Evolutionary conservation across 2,888 invertebrate species (phyloP), one percentile per base, ranked within the genome.

Genomic region (Hyposoter dolosus): DNA sequence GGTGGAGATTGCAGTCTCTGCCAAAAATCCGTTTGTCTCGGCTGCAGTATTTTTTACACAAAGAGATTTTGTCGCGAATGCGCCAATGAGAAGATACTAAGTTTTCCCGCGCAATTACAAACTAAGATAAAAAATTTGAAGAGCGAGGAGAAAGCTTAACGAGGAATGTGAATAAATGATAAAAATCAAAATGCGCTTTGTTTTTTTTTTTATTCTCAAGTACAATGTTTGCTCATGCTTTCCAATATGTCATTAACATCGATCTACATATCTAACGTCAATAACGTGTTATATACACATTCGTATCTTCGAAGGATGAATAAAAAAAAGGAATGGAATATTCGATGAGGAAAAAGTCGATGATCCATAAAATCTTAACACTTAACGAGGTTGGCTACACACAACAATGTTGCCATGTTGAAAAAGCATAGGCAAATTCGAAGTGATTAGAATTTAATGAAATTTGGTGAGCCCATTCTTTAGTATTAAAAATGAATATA

Each of bases 21-120:
- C 94, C 93, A 95, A 3, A 95, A 95, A 90, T 90, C 95, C 85
- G 96, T 98, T 6, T 98, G 98, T 93, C 96, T 97, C 90, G 96
- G 95, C 90, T 98, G 98, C 92, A 98, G 98, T 94, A 93, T 98
- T 85, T 98, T 97, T 94, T 98, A 97, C 93, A 95, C 95, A 17
- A 96, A 96, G 92, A 95, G 96, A 81, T 97, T 96, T 93, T 98
- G 98, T 93, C 93, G 96, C 84, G 91, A 94, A 69, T 98, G 98
- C 95, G 97, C 96, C 56, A 93, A 94, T 88, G 93, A 94, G 76
- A 94, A 95, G 94, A 95, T 50, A 92, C n/a, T n/a, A n/a, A n/a
- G 95, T 82, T 97, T 98, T 94, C 98, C 98, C 35, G 86, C 92
- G 77, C 96, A 96, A 94, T 95, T 98, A 12, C 96, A 96, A 93